A percentile compares a stretch with the other conserved stretches of the same genome.
phyloP scores from a whole-genome alignment of 2,888 invertebrate species.

The Meteorus colon region DNA sequence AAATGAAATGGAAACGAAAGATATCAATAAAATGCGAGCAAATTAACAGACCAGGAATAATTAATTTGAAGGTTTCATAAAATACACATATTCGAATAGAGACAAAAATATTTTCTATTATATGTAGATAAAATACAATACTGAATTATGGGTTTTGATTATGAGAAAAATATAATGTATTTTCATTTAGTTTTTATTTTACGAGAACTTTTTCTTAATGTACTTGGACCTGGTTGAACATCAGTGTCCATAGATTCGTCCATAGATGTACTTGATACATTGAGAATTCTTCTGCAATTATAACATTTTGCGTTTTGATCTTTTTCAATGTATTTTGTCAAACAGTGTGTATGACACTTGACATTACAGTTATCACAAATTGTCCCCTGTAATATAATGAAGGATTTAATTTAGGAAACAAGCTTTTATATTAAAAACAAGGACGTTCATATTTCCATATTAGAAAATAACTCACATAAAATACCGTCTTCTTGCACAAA shows the following conservation, averaged over 20 bases:
- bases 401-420: background rate
- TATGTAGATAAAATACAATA: background rate
- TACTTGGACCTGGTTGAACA: background rate
- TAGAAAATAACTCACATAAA: conserved; percentile 61
- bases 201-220: background rate
- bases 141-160: background rate
- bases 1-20: background rate
- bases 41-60: no score
- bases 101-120: background rate
- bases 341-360: conserved; percentile 57
- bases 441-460: conserved; percentile 9
- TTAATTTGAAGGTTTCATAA: no score
- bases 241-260: background rate
- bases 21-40: background rate
- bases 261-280: background rate
- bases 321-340: conserved; percentile 51
- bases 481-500: conserved; percentile 64
- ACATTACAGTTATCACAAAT: conserved; percentile 55
- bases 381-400: conserved; percentile 53
- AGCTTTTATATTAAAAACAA: background rate
- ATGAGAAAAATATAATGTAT: background rate
- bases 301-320: conserved; percentile 55
- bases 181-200: background rate
- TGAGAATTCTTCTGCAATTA: conserved; percentile 50
- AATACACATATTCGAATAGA: background rate